These are phyloP conservation scores for Typhlomys cinereus DNA, from an alignment of 2,113 vertebrate species.

Conservation along the genomic window DNA sequence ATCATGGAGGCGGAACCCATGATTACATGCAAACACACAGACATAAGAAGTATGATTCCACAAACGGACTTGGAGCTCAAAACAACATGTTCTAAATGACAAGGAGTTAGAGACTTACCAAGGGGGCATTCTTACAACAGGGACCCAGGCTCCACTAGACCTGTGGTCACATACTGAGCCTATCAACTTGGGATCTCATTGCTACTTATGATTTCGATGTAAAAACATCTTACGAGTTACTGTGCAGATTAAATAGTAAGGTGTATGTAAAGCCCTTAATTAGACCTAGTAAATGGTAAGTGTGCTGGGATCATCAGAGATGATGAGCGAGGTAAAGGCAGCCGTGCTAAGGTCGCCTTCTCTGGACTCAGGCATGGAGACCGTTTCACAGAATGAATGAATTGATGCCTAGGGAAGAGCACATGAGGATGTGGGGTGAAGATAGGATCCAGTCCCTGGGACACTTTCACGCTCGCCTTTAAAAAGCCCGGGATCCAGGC, in stretches of 20 bases:
- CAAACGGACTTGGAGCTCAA: neutral
- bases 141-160: neutral
- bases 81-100: too few species aligned
- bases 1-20: neutral
- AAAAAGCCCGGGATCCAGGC: neutral
- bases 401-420: neutral
- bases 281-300: neutral
- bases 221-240: neutral
- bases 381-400: neutral
- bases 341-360: too few species aligned
- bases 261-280: neutral
- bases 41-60: too few species aligned
- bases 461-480: neutral
- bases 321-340: too few species aligned
- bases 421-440: neutral
- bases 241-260: neutral
- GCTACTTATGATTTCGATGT: neutral
- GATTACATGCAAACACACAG: neutral
- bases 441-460: neutral
- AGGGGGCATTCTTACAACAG: rapidly evolving
- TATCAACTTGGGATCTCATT: neutral
- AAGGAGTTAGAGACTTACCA: neutral
- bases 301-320: neutral
- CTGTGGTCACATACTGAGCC: neutral
- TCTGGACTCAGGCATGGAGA: neutral